phyloP scores from a whole-genome alignment of 2,888 invertebrate species.

The Philereme vetulata region DNA sequence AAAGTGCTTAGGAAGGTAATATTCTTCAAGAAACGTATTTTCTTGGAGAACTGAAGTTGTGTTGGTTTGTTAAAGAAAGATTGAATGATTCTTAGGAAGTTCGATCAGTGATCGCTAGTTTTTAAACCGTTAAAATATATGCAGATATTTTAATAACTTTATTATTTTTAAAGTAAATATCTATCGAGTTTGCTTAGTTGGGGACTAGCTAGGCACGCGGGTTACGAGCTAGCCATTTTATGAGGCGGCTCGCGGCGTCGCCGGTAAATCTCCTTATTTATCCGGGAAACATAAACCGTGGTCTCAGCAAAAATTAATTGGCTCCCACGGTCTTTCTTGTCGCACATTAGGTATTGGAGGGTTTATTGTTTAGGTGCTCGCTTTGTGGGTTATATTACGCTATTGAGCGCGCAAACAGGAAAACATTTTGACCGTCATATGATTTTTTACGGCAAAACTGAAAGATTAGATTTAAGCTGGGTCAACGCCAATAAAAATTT shows the following conservation, averaged over 20 bases:
- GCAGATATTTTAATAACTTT: not conserved
- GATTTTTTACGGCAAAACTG: constrained; percentile 27
- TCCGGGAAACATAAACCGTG: constrained; percentile 79
- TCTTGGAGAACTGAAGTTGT: constrained; percentile 20
- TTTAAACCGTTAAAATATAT: not conserved
- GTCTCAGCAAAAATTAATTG: constrained; percentile 81
- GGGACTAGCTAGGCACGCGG: constrained; percentile 66
- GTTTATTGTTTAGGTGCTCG: constrained; percentile 56
- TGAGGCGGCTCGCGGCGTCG: constrained; percentile 68
- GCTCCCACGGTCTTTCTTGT: constrained; percentile 71
- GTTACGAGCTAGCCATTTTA: constrained; percentile 76
- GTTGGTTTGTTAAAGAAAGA: constrained; percentile 11
- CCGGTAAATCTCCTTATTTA: constrained; percentile 82
- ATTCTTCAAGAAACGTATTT: constrained; percentile 36
- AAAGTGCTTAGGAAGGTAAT: constrained; percentile 36
- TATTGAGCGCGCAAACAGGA: constrained; percentile 17
- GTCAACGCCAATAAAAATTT: constrained; percentile 19
- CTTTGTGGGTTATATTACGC: constrained; percentile 26
- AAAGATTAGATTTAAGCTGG: constrained; percentile 23
- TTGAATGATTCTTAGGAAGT: not conserved
- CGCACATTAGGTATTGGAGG: constrained; percentile 67
- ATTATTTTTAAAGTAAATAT: not conserved
- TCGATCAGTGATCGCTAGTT: too few relatives aligned
- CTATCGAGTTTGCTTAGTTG: constrained; percentile 50
- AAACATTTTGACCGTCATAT: constrained; percentile 26